Conservation (phyloP, 2,888 invertebrate species). For the Cheilosia soror region DNA sequence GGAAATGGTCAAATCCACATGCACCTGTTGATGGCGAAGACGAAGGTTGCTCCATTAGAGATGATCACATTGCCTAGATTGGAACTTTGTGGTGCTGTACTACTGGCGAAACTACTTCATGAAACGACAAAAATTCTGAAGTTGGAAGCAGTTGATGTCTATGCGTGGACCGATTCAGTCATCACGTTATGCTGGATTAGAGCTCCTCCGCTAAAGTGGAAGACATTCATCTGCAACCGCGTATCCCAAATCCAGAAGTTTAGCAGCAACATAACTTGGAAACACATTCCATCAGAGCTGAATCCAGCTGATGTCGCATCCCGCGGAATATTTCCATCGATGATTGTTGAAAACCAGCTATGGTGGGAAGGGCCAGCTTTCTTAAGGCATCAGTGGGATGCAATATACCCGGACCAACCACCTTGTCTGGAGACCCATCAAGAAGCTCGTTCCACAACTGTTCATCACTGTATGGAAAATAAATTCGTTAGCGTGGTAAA, state of each 20-base stretch:
- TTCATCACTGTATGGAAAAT: not conserved
- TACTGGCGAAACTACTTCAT: not conserved
- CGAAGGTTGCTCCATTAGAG: not conserved
- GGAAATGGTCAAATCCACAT: not conserved
- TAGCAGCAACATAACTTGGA: not conserved
- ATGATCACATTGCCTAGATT: not conserved
- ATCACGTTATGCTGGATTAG: conserved; percentile 15
- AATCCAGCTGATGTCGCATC: conserved; percentile 10
- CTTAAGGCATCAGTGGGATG: not conserved
- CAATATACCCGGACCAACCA: not conserved
- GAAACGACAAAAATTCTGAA: not conserved
- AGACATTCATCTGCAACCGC: conserved; percentile 20
- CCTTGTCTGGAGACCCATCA: not conserved
- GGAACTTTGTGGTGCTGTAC: not conserved
- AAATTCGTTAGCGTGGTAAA: not conserved
- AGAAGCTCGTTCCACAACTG: conserved; percentile 2
- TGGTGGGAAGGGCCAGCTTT: not conserved
- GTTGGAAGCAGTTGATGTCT: not conserved
- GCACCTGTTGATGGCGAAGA: conserved; percentile 8
- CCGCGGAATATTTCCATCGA: not conserved
- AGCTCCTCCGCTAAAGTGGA: conserved; percentile 3
- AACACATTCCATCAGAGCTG: not conserved
- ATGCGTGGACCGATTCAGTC: conserved; percentile 8
- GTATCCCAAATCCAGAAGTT: not conserved
- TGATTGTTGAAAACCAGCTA: not conserved